These are phyloP conservation scores for Aradophagus sp. DNA, from an alignment of 1,140 invertebrate species.

Conservation along the genomic window DNA sequence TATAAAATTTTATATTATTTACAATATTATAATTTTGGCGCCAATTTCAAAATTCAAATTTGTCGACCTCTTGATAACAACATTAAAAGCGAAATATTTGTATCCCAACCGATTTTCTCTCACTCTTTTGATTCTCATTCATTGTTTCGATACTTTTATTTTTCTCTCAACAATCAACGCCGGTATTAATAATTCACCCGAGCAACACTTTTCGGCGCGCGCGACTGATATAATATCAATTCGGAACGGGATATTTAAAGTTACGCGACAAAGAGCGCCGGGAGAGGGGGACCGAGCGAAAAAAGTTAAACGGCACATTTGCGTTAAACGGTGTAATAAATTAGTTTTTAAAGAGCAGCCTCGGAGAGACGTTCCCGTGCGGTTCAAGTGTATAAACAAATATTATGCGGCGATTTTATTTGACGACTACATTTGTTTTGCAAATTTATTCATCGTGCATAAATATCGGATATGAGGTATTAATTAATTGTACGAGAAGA, in stretches of 20 bases:
- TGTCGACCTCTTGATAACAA: slow-evolving; percentile 38
- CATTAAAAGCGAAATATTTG: slow-evolving; percentile 37
- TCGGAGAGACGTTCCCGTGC: slow-evolving; percentile 1
- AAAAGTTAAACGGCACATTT: slow-evolving; percentile 30
- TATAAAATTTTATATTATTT: no score
- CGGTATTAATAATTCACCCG: slow-evolving; percentile 37
- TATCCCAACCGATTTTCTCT: no score
- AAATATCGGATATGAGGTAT: neutral
- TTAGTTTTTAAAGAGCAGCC: slow-evolving; percentile 39
- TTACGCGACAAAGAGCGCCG: slow-evolving; percentile 9
- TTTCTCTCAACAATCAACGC: no score
- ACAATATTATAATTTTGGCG: no score
- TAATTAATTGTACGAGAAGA: neutral
- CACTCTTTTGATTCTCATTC: slow-evolving; percentile 8
- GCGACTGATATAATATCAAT: slow-evolving; percentile 36
- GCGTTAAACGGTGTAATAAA: slow-evolving; percentile 44
- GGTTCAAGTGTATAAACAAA: slow-evolving; percentile 13
- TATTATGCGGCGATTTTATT: slow-evolving; percentile 14
- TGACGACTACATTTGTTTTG: slow-evolving; percentile 5
- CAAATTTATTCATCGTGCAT: slow-evolving; percentile 2
- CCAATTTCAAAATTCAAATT: no score
- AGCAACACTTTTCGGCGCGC: slow-evolving; percentile 16
- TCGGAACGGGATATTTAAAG: slow-evolving; percentile 25
- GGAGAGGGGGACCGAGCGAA: no score
- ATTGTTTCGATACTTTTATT: slow-evolving; percentile 33